Base-by-base conservation (phyloP, 37 sponge, comb jelly and placozoan genomes). In the Chondrilla cf. caribensis region DNA sequence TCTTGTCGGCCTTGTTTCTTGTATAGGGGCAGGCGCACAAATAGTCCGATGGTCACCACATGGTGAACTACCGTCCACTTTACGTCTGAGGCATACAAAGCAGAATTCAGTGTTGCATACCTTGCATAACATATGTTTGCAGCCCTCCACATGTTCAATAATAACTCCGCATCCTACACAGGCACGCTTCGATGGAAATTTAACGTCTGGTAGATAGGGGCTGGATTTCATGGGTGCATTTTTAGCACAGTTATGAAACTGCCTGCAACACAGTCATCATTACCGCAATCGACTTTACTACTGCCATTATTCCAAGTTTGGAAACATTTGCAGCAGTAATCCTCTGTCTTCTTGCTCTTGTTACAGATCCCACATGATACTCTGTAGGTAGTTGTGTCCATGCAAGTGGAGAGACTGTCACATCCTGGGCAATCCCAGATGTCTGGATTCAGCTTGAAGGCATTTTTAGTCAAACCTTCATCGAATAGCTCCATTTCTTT, bases 71-170 rank as follows among this genome's bases (percentile, higher is more conserved):
- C 70, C 79, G n/a, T 70, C 59, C 1, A 5, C 62, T 54, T 75
- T 68, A 0, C 60, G 80, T 0, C 59, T 24, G 15, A 89, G 68
- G 42, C 89, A 84, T 22, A 89, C 71, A 55, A 84, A 89, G 57
- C 89, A 89, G 58, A 89, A 89, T 24, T 75, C 58, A 22, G 58
- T 59, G 1, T 66, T 38, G 42, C 89, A 89, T 2, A 2, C 58
- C 15, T 22, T 62, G 59, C 89, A 89, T 14, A 38, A 68, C 85
- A 89, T 84, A 60, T 89, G 85, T 67, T 89, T 89, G 70, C 89
- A 89, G 37, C 44, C 81, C 19, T 26, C 68, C 14, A 47, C 80
- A 32, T 89, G 89, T 26, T 84, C 85, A 51, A 89, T 81, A 9
- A 81, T 33, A n/a, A 51, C 31, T 15, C 89, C 89, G 84, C 89